Evolutionary conservation across 2,113 vertebrate genomes (phyloP), one percentile per base, ranked within the genome.

Genomic region (Rhinogobius similis): DNA sequence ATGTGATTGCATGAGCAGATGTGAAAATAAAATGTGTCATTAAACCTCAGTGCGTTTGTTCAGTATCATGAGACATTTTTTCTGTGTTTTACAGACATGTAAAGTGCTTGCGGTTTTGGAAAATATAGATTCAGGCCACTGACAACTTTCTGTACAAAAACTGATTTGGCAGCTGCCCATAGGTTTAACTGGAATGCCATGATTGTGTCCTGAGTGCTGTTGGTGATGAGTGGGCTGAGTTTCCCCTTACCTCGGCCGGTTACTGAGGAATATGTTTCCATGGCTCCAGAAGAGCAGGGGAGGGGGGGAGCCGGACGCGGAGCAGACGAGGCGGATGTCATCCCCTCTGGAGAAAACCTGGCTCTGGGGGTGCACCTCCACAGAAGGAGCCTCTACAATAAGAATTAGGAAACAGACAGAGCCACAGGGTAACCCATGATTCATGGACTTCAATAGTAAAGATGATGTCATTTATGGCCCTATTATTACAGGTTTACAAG

Each of bases 261-360:
- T 88, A 76, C 78, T 86, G 74, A 98, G 90, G 0, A 82, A 46
- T 48, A 81, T 86, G 73, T 93, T 95, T 80, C 93, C 93, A 43
- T 85, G 94, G 77, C 83, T 96, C 96, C 96, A 98, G 82, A 82
- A 73, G 71, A 84, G 77, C 72, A 53, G 88, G 20, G 96, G 96
- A 0, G 5, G 52, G 2, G 96, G 96, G 56, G 94, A 90, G 3
- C 96, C 96, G 5, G 93, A 89, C 0, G 92, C 92, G 0, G 90
- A 92, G 87, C 97, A 98, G 91, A 89, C 91, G 58, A 97, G 83
- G 76, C 32, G 83, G 79, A 97, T 91, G 77, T 96, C 94, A 62
- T 89, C 84, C 50, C 94, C 95, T 65, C 88, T 89, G 67, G 93
- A 82, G 77, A 97, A 95, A 0, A 13, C 85, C 88, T 89, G 91